These are phyloP conservation scores for Acanthurus lineatus DNA, from an alignment of 2,797 vertebrate species.

Conservation along the genomic window DNA sequence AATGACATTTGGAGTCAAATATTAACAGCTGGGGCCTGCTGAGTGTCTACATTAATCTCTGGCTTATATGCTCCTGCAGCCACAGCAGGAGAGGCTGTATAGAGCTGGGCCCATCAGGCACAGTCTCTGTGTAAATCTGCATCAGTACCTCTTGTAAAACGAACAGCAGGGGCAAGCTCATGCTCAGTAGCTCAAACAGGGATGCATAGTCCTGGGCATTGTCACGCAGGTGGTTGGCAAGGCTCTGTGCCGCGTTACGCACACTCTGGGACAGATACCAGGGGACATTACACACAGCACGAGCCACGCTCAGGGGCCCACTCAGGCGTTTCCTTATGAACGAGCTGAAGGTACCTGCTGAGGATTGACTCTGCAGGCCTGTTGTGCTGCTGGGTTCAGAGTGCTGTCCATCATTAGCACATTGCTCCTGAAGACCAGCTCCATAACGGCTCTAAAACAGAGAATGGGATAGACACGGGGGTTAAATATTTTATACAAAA, in stretches of 20 bases:
- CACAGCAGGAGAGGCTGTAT: constrained; percentile 85
- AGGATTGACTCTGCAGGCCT: constrained; percentile 79
- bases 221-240: constrained; percentile 89
- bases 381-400: constrained; percentile 65
- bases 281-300: constrained; percentile 89
- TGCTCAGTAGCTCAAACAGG: constrained; percentile 94
- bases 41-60: constrained; percentile 64
- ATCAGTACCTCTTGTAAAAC: constrained; percentile 90
- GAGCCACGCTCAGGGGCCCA: constrained; percentile 90
- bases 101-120: constrained; percentile 74
- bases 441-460: constrained; percentile 78
- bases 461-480: background rate
- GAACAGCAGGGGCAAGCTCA: constrained; percentile 92
- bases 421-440: constrained; percentile 70
- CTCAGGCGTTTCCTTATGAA: constrained; percentile 88
- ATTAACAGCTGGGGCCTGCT: constrained; percentile 15
- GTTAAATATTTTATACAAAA: background rate
- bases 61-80: constrained; percentile 84
- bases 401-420: constrained; percentile 68
- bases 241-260: constrained; percentile 81
- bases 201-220: constrained; percentile 91
- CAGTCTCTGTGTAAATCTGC: constrained; percentile 90
- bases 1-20: constrained; percentile 61
- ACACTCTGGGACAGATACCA: constrained; percentile 86
- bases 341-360: constrained; percentile 94